Base-by-base conservation (phyloP, 2,888 invertebrate genomes). In the Acronicta leporina region DNA sequence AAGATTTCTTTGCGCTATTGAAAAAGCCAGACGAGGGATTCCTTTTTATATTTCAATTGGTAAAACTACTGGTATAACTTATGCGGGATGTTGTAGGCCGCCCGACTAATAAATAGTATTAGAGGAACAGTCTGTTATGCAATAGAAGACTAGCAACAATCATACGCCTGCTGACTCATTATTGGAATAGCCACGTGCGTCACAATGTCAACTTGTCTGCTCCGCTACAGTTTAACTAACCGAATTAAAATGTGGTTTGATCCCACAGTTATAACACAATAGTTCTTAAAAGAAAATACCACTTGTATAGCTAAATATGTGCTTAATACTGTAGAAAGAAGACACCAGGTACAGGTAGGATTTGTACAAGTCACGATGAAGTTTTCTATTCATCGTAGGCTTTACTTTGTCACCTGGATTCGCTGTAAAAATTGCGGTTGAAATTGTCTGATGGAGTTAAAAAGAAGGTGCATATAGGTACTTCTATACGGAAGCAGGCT, bases 401-500 rank as follows among this genome's bases (percentile, higher is more conserved):
- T 50, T 48, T 11, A 14, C 35, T 46, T 7, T 27, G 10, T 9
- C 27, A 20, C 10, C 16, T 54, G 10, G 30, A 20, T 42, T 35
- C 43, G 33, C 25, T 40, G 40, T 52, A 71, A 44, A 40, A 61
- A 43, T 46, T 52, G 50, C 61, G 20, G 59, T 58, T 68, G 40
- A 49, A 56, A 44, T 61, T 7, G 40, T 27, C 38, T 43, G 44
- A 41, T 45, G 55, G 61, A 64, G 59, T 53, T 63, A 45, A 68
- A 69, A 61, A 75, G 76, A 77, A 75, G 79, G 75, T 78, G 62
- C 68, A 27, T 48, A 54, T 35, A 13, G 35, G n/a, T 64, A 77
- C 74, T 73, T 73, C 70, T 77, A 77, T 60, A 63, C 82, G 86
- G 88, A 89, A 87, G 80, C 74, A 73, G 69, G 66, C 77, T 79